A percentile compares a stretch with the other conserved stretches of the same genome.
phyloP scores from a whole-genome alignment of 35 echinoderm and acorn worm species.

The Strongylocentrotus purpuratus region DNA sequence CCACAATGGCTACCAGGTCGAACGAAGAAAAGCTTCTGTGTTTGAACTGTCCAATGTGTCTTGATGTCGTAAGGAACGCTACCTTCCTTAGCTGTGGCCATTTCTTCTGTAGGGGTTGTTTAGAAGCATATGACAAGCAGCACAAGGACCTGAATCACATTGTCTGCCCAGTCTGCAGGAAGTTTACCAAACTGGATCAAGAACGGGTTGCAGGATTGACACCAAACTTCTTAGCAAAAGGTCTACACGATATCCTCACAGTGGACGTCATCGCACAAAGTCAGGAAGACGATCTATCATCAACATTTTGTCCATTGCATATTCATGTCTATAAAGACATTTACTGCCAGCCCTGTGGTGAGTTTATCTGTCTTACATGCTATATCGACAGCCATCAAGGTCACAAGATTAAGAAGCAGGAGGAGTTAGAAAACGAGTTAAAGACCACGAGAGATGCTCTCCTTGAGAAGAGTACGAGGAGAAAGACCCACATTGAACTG shows the following conservation, averaged over 20 bases:
- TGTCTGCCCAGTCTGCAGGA: too few relatives aligned
- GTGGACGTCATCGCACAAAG: neutral
- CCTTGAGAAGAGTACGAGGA: neutral
- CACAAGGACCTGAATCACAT: too few relatives aligned
- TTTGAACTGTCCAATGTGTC: neutral
- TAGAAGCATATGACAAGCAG: too few relatives aligned
- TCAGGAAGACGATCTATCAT: neutral
- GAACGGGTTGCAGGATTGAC: neutral
- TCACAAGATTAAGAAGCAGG: too few relatives aligned
- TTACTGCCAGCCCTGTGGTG: too few relatives aligned
- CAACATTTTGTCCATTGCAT: neutral
- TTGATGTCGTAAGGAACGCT: neutral
- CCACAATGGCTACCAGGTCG: neutral
- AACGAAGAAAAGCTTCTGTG: neutral
- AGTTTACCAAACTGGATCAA: neutral
- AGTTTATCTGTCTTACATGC: too few relatives aligned
- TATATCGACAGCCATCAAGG: too few relatives aligned
- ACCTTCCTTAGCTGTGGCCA: neutral
- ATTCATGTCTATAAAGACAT: too few relatives aligned
- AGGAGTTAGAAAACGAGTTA: too few relatives aligned
- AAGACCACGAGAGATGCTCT: neutral
- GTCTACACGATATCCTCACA: neutral
- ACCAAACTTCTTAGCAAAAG: neutral
- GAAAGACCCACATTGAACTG: neutral
- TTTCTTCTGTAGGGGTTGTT: too few relatives aligned